phyloP scores from a whole-genome alignment of 2,113 vertebrate genomes.

The Riparia riparia region DNA sequence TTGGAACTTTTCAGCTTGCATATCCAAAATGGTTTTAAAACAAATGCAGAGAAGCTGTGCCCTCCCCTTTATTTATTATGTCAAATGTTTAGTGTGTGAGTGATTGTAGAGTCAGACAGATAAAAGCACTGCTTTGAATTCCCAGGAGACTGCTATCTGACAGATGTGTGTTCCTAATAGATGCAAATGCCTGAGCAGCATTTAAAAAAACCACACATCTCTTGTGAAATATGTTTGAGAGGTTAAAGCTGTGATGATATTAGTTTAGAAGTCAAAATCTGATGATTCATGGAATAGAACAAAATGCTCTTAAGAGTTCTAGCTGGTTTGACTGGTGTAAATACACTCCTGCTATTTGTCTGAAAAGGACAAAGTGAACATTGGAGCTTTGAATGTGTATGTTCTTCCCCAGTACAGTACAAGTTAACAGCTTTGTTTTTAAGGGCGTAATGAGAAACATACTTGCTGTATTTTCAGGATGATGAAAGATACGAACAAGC shows the following conservation, averaged over 20 bases:
- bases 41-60: not conserved
- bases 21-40: not conserved
- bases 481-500: conserved; percentile 89
- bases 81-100: not conserved
- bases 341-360: conserved; percentile 18
- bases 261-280: conserved; percentile 49
- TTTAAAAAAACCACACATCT: not conserved
- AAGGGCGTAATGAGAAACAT: not conserved
- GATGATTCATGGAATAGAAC: conserved; percentile 44
- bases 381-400: conserved; percentile 5
- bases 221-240: not conserved
- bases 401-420: not conserved
- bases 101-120: not conserved
- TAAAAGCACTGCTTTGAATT: conserved; percentile 4
- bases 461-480: conserved; percentile 77
- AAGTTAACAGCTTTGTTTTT: conserved; percentile 20
- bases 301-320: conserved; percentile 40
- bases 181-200: not conserved
- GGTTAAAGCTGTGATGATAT: conserved; percentile 22
- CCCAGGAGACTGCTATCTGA: not conserved
- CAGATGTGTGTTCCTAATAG: conserved; percentile 27
- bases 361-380: conserved; percentile 46
- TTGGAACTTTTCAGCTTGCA: not conserved
- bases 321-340: conserved; percentile 31
- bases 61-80: conserved; percentile 20